These are phyloP conservation scores for Mimas tiliae DNA, from an alignment of 2,888 invertebrate species.

Conservation along the genomic window DNA sequence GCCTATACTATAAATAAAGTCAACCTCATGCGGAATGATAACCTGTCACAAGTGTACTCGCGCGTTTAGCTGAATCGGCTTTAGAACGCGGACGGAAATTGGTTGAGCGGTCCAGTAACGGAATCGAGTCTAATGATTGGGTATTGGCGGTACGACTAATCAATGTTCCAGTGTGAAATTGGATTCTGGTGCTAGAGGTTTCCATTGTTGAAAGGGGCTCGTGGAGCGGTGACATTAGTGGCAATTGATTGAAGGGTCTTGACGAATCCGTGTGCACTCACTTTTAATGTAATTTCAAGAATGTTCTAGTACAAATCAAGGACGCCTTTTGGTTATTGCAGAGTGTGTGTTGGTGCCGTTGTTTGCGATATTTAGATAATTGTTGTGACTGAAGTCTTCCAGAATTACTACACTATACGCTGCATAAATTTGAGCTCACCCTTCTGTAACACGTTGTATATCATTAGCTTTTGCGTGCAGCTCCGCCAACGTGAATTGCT, in stretches of 20 bases:
- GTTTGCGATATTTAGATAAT: too few relatives aligned
- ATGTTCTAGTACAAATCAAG: slow-evolving; percentile 4
- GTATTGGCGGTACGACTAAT: slow-evolving; percentile 30
- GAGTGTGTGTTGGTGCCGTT: too few relatives aligned
- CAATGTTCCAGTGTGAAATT: slow-evolving; percentile 28
- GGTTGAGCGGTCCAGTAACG: slow-evolving; percentile 29
- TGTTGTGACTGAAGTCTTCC: too few relatives aligned
- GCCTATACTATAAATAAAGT: too few relatives aligned
- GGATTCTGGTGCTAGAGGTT: slow-evolving; percentile 22
- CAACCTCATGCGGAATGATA: not conserved
- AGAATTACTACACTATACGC: too few relatives aligned
- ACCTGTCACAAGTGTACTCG: slow-evolving; percentile 11
- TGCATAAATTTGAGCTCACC: too few relatives aligned
- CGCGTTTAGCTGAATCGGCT: slow-evolving; percentile 27
- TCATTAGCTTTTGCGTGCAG: too few relatives aligned
- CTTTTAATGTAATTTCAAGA: not conserved
- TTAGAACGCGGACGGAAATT: slow-evolving; percentile 31
- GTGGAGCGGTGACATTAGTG: slow-evolving; percentile 8
- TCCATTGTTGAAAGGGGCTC: slow-evolving; percentile 25
- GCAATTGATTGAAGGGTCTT: slow-evolving; percentile 11
- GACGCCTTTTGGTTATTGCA: not conserved
- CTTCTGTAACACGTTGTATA: too few relatives aligned
- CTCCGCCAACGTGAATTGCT: too few relatives aligned
- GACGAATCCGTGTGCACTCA: not conserved
- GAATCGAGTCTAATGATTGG: slow-evolving; percentile 32